Evolutionary conservation across 2,888 invertebrate genomes (phyloP).

Genomic region (Acrobasis repandana): DNA sequence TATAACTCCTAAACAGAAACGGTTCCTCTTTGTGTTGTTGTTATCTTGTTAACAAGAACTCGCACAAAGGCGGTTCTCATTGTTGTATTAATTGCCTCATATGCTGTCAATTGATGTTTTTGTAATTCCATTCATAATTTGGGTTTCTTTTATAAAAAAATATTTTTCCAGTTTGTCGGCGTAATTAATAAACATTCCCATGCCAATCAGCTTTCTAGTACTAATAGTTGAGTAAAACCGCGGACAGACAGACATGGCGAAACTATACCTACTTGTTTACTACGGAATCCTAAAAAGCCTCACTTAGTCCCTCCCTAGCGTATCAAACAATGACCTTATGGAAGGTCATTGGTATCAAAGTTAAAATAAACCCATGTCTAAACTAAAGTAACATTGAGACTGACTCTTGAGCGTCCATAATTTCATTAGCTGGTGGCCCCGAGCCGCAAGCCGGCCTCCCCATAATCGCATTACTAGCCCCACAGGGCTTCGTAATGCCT

Average conservation of each 20-base stretch:
- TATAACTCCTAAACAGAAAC: too few species aligned
- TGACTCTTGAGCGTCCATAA: conserved; percentile 12
- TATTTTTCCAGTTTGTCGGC: too few species aligned
- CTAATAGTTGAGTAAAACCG: too few species aligned
- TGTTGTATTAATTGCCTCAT: conserved; percentile 12
- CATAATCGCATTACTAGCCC: conserved; percentile 11
- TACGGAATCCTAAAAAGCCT: too few species aligned
- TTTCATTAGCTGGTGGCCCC: conserved; percentile 2
- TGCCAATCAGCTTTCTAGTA: too few species aligned
- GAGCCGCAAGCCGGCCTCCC: conserved; percentile 11
- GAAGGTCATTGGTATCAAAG: too few species aligned
- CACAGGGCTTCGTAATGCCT: conserved; percentile 2
- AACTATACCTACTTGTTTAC: too few species aligned
- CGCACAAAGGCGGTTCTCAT: not conserved
- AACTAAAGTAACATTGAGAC: conserved; percentile 10
- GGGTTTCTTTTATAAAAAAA: not conserved
- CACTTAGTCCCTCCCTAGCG: too few species aligned
- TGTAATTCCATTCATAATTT: not conserved
- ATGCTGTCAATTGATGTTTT: conserved; percentile 1
- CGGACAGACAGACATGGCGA: too few species aligned
- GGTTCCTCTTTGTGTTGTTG: not conserved
- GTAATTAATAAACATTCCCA: too few species aligned
- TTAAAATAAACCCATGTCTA: not conserved
- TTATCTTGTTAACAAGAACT: conserved; percentile 1
- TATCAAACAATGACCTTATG: too few species aligned